Evolutionary conservation across 1,140 invertebrate species (phyloP).

Genomic region (Anastatus disparis): DNA sequence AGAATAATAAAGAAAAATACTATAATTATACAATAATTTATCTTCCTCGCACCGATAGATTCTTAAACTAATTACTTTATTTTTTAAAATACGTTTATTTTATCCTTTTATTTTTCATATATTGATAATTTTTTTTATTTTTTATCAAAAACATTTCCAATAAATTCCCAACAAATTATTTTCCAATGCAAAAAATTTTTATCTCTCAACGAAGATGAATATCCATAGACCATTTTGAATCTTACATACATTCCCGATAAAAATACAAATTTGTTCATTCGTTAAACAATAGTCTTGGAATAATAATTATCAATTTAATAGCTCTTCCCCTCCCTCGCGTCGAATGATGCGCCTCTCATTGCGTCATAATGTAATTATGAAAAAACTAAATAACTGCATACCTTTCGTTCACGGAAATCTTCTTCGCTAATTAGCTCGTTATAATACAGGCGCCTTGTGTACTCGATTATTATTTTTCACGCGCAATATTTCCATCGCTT

Average conservation of each 20-base stretch:
- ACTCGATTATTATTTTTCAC: not conserved
- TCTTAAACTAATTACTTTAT: not conserved
- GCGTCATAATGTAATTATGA: constrained; percentile 20
- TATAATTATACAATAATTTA: constrained; percentile 1
- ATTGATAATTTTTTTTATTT: not conserved
- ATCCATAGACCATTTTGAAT: too few species aligned
- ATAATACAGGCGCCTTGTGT: constrained; percentile 27
- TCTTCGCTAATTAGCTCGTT: constrained; percentile 25
- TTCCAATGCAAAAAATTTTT: too few species aligned
- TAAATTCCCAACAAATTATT: too few species aligned
- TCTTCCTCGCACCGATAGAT: too few species aligned
- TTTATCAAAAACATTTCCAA: too few species aligned
- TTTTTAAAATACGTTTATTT: not conserved
- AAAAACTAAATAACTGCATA: constrained; percentile 24
- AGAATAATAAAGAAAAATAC: not conserved
- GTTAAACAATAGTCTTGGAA: not conserved
- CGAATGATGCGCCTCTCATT: too few species aligned
- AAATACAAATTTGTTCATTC: too few species aligned
- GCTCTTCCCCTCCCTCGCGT: too few species aligned
- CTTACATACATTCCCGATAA: too few species aligned
- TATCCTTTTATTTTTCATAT: not conserved
- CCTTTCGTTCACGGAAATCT: constrained; percentile 27
- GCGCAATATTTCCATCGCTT: not conserved
- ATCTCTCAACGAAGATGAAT: too few species aligned
- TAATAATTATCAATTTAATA: constrained; percentile 29